Conservation (phyloP, 2,797 vertebrate genomes). For the Philypnodon macrostomus region DNA sequence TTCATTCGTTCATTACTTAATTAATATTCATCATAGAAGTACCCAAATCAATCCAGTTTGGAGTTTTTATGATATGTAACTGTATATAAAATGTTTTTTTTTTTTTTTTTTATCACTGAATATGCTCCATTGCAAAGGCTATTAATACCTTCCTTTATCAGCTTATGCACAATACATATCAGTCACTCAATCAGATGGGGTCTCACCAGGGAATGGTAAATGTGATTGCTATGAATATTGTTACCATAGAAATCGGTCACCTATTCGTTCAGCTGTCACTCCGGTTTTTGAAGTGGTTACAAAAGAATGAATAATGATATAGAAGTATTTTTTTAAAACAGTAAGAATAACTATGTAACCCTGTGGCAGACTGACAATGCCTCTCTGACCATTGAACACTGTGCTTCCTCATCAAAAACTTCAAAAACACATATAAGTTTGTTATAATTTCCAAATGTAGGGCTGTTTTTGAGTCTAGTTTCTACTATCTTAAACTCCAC, state of each 20-base stretch:
- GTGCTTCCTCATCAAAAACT: too few relatives aligned
- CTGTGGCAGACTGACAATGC: neutral
- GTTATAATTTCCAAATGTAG: too few relatives aligned
- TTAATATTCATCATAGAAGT: too few relatives aligned
- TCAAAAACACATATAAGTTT: too few relatives aligned
- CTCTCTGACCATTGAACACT: too few relatives aligned
- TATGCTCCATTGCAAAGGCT: too few relatives aligned
- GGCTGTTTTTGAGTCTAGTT: too few relatives aligned
- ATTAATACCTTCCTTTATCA: conserved; percentile 11
- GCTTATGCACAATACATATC: conserved; percentile 4
- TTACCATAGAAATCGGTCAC: neutral
- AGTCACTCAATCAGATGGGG: neutral
- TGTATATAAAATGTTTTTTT: too few relatives aligned
- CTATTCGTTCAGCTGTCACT: conserved; percentile 5
- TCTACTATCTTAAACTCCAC: conserved; percentile 5
- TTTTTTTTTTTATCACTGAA: too few relatives aligned
- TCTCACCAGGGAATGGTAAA: neutral
- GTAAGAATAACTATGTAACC: neutral
- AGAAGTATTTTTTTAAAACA: neutral
- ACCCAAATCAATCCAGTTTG: too few relatives aligned
- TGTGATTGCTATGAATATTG: conserved; percentile 8
- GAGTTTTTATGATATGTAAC: too few relatives aligned
- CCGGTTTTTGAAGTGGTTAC: neutral
- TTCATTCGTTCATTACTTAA: too few relatives aligned
- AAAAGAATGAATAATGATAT: conserved; percentile 8